These are phyloP conservation scores for Trachops cirrhosus DNA, from an alignment of 2,797 vertebrate genomes.

Conservation along the genomic window DNA sequence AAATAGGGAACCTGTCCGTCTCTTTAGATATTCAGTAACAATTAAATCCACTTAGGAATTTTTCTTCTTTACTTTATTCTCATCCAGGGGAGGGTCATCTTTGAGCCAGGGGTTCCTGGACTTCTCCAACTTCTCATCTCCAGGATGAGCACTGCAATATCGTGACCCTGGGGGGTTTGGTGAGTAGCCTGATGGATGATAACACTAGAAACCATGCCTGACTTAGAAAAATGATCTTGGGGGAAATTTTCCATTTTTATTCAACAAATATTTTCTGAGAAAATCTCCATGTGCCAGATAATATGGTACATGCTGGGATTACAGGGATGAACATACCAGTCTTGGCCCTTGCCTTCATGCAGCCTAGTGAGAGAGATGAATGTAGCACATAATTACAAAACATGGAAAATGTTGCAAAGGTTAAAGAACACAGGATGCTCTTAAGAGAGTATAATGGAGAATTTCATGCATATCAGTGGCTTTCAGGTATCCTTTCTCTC, in stretches of 20 bases:
- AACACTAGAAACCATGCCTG: no score
- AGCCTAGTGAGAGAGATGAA: not conserved
- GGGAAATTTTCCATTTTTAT: not conserved
- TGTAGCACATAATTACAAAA: not conserved
- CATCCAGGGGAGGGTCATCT: conserved; percentile 80
- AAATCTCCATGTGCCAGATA: not conserved
- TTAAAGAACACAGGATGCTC: not conserved
- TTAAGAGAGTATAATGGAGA: not conserved
- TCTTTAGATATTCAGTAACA: not conserved
- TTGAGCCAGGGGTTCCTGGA: conserved; percentile 73
- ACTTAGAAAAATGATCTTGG: not conserved
- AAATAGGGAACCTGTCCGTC: not conserved
- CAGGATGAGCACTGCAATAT: conserved; percentile 87
- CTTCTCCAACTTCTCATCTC: conserved; percentile 64
- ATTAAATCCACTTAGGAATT: not conserved
- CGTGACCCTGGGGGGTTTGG: conserved; percentile 88
- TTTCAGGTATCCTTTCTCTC: not conserved
- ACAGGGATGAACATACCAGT: not conserved
- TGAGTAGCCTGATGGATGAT: conserved; percentile 70
- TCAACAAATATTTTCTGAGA: not conserved
- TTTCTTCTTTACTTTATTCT: conserved; percentile 42
- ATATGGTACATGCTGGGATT: not conserved
- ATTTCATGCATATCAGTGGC: not conserved
- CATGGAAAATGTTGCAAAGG: not conserved
- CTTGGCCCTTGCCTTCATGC: not conserved